A percentile compares a stretch with the other conserved stretches of the same genome.
Conservation (phyloP, 2,797 vertebrate species). For the Australoheros facetus region DNA sequence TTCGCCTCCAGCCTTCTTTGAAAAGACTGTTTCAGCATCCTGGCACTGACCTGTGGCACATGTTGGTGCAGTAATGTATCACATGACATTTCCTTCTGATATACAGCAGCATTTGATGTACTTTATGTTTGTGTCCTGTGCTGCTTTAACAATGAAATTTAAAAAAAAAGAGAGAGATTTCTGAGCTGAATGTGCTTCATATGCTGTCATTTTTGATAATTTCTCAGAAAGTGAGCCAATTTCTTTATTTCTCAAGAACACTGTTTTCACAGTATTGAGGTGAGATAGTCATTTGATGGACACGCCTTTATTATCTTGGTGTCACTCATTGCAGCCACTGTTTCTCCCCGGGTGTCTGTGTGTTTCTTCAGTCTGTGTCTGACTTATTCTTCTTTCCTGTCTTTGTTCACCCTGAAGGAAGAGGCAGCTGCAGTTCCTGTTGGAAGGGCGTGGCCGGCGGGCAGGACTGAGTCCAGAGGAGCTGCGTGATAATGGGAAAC, state of each 20-base stretch:
- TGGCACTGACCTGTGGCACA: slow-evolving; percentile 59
- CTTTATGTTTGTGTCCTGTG: slow-evolving; percentile 27
- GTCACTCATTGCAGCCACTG: background rate
- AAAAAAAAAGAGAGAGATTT: background rate
- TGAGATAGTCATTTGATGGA: background rate
- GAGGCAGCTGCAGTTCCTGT: slow-evolving; percentile 89
- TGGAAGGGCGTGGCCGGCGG: slow-evolving; percentile 90
- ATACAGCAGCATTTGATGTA: slow-evolving; percentile 42
- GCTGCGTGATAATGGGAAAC: slow-evolving; percentile 84
- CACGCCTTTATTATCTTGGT: slow-evolving; percentile 1
- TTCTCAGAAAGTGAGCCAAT: background rate
- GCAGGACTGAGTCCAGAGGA: slow-evolving; percentile 85
- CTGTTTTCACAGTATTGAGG: background rate
- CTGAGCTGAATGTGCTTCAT: background rate
- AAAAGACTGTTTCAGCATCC: slow-evolving; percentile 49
- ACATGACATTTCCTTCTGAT: slow-evolving; percentile 43
- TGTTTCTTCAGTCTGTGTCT: slow-evolving; percentile 3
- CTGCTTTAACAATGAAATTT: slow-evolving; percentile 6
- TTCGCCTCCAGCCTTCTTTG: slow-evolving; percentile 63
- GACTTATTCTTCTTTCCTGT: background rate
- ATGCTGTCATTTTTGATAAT: background rate
- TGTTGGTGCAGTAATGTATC: slow-evolving; percentile 63
- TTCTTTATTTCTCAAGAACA: background rate
- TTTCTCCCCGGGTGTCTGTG: slow-evolving; percentile 6
- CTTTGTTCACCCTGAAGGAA: slow-evolving; percentile 79